These are phyloP conservation scores for Ibycter americanus DNA, from an alignment of 2,797 vertebrate genomes.

Conservation along the genomic window DNA sequence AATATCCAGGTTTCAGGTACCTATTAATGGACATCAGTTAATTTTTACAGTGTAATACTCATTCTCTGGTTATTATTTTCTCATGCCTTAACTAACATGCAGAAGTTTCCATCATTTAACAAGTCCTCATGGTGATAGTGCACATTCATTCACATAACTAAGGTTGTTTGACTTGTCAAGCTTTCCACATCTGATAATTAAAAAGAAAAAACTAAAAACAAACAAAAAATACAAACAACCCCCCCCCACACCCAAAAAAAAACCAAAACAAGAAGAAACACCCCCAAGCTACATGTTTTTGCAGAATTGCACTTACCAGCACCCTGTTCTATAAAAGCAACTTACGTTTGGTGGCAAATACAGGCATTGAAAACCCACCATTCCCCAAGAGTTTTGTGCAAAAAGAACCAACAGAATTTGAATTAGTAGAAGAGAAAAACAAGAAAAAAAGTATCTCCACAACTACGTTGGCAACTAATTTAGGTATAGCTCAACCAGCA, in stretches of 20 bases:
- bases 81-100: neutral
- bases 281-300: neutral
- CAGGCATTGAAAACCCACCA: neutral
- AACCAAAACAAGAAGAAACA: too few relatives aligned
- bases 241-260: too few relatives aligned
- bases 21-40: neutral
- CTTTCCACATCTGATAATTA: neutral
- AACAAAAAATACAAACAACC: too few relatives aligned
- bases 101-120: neutral
- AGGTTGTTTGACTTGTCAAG: neutral
- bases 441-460: neutral
- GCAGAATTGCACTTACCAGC: neutral
- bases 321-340: neutral
- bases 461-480: neutral
- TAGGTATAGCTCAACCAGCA: neutral
- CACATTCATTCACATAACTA: neutral
- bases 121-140: neutral
- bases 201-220: neutral
- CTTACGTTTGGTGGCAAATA: neutral
- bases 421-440: neutral
- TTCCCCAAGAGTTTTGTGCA: neutral
- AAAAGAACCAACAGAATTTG: neutral
- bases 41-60: neutral
- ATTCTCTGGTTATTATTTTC: neutral
- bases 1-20: neutral